These are phyloP conservation scores for Corythaixoides concolor DNA, from an alignment of 2,113 vertebrate species.

Conservation along the genomic window DNA sequence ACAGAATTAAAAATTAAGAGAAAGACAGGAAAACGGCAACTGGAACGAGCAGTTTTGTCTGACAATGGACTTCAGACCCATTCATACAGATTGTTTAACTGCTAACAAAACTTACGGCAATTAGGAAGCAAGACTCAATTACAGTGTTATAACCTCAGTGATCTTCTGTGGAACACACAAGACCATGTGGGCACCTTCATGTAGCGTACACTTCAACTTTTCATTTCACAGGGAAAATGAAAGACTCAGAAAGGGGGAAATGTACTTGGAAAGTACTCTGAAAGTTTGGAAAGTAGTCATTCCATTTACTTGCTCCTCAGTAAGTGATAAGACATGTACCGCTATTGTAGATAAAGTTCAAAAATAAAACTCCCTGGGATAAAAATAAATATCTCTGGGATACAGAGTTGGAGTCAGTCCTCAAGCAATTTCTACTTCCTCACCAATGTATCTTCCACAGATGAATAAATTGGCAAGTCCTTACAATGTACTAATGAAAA, in stretches of 20 bases:
- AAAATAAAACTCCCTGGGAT: not conserved
- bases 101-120: not conserved
- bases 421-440: not conserved
- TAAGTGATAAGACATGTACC: not conserved
- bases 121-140: not conserved
- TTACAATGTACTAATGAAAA: constrained; percentile 4
- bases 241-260: not conserved
- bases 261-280: not conserved
- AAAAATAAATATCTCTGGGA: not conserved
- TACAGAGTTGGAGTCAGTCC: not conserved
- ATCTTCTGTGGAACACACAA: not conserved
- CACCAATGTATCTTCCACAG: not conserved
- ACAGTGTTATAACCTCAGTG: not conserved
- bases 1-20: not conserved
- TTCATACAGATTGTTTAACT: not conserved
- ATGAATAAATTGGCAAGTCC: constrained; percentile 2
- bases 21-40: not conserved
- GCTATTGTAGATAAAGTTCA: not conserved
- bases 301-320: not conserved
- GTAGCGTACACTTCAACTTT: not conserved
- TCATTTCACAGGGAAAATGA: not conserved
- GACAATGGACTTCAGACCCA: not conserved
- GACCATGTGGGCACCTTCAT: not conserved
- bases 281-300: not conserved
- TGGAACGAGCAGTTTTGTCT: not conserved